phyloP scores from a whole-genome alignment of 2,113 vertebrate genomes.

The Penelope pileata region DNA sequence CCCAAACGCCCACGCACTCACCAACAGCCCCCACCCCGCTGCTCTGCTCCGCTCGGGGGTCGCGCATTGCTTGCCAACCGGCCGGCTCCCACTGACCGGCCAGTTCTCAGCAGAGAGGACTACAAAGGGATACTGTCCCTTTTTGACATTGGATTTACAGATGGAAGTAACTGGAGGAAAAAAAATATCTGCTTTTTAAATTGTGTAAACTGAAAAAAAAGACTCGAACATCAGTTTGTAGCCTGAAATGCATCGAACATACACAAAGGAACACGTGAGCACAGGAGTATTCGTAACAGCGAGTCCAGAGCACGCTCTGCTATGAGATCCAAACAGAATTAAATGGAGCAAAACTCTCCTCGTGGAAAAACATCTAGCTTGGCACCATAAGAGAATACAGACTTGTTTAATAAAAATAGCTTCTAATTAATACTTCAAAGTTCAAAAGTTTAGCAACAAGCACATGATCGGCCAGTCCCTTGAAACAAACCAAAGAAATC shows the following conservation, averaged over 20 bases:
- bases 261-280: constrained; percentile 52
- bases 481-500: constrained; percentile 21
- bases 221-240: constrained; percentile 53
- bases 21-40: not conserved
- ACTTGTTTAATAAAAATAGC: constrained; percentile 77
- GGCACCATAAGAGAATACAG: constrained; percentile 79
- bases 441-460: constrained; percentile 72
- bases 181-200: constrained; percentile 36
- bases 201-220: constrained; percentile 39
- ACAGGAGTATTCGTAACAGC: constrained; percentile 52
- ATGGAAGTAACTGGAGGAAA: not conserved
- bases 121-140: constrained; percentile 77
- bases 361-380: constrained; percentile 62
- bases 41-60: not conserved
- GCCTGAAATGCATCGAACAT: constrained; percentile 65
- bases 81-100: not conserved
- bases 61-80: not conserved
- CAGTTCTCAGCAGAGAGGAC: constrained; percentile 36
- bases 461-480: constrained; percentile 51
- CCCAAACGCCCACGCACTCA: not conserved
- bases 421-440: constrained; percentile 72
- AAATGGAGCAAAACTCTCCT: constrained; percentile 39
- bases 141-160: constrained; percentile 68
- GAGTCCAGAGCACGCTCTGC: constrained; percentile 9
- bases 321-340: constrained; percentile 8